phyloP scores from a whole-genome alignment of 2,888 invertebrate species.

The Byasa hedistus region DNA sequence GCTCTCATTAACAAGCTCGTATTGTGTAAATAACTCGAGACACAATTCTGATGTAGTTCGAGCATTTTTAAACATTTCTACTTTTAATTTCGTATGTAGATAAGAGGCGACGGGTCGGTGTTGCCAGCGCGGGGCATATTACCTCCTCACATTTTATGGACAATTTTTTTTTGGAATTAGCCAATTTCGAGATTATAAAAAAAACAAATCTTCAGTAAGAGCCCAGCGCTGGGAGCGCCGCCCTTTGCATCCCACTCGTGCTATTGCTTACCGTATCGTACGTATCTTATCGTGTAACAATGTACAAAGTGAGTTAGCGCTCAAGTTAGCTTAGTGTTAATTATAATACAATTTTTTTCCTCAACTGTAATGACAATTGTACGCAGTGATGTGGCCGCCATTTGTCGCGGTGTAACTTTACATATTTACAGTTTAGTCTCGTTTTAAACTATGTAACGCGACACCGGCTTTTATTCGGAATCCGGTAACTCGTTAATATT shows the following conservation, averaged over 20 bases:
- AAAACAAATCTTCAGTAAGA: constrained; percentile 40
- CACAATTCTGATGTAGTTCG: constrained; percentile 41
- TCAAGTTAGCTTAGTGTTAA: constrained; percentile 72
- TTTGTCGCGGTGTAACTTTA: constrained; percentile 26
- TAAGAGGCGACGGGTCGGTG: constrained; percentile 48
- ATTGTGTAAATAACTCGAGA: constrained; percentile 42
- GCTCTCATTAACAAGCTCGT: constrained; percentile 42
- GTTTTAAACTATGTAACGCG: not conserved
- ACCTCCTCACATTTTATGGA: not conserved
- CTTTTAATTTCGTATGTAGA: constrained; percentile 46
- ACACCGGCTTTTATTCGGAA: too few species aligned
- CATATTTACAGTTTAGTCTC: constrained; percentile 21
- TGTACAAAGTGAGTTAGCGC: constrained; percentile 78
- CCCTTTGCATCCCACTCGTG: constrained; percentile 45
- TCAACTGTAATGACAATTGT: constrained; percentile 48
- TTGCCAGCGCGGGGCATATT: constrained; percentile 33
- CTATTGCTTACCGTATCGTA: constrained; percentile 61
- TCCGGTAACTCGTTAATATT: constrained; percentile 2
- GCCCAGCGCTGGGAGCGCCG: not conserved
- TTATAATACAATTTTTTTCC: constrained; percentile 46
- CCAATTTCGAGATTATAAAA: too few species aligned
- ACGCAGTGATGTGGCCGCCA: constrained; percentile 35
- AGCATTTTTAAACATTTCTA: constrained; percentile 44
- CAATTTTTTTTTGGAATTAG: constrained; percentile 34
- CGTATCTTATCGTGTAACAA: constrained; percentile 70